Percentiles rank a stretch among this genome's conserved stretches.
Evolutionary conservation across 2,113 vertebrate genomes (phyloP).

Genomic region (Python bivittatus): DNA sequence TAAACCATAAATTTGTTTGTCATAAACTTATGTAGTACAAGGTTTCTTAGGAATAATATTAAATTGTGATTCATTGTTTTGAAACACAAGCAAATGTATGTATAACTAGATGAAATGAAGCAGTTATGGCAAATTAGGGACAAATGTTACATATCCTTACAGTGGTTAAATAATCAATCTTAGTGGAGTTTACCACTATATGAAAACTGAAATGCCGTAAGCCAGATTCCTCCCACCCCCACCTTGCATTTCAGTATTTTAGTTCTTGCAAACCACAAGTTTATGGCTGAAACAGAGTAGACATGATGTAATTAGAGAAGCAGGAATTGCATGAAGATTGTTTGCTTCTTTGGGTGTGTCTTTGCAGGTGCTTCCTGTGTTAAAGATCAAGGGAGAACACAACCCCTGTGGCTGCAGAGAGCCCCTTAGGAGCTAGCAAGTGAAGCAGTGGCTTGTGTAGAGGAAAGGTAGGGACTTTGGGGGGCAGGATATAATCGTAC

Average conservation of each 20-base stretch:
- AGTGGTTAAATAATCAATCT: conserved; percentile 36
- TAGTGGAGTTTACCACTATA: conserved; percentile 19
- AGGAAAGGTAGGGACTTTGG: neutral
- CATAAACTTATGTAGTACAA: conserved; percentile 60
- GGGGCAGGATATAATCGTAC: neutral
- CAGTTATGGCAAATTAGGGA: conserved; percentile 59
- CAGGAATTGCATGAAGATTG: neutral
- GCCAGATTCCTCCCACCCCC: neutral
- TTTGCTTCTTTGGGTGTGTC: neutral
- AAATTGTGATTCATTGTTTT: conserved; percentile 71
- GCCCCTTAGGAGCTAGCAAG: neutral
- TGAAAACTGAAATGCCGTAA: conserved; percentile 4
- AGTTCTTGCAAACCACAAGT: neutral
- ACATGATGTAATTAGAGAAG: neutral
- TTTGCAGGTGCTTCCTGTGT: neutral
- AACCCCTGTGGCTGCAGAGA: neutral
- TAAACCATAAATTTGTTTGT: conserved; percentile 70
- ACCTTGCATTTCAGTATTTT: neutral
- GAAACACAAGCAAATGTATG: conserved; percentile 65
- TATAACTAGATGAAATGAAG: conserved; percentile 57
- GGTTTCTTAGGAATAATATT: conserved; percentile 64
- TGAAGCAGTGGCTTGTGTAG: neutral
- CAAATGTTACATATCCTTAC: conserved; percentile 26
- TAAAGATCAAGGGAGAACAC: neutral
- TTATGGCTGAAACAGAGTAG: neutral